A percentile compares a stretch with the other conserved stretches of the same genome.
Evolutionary conservation across 2,888 invertebrate species (phyloP).

Genomic region (Pammene aurita): DNA sequence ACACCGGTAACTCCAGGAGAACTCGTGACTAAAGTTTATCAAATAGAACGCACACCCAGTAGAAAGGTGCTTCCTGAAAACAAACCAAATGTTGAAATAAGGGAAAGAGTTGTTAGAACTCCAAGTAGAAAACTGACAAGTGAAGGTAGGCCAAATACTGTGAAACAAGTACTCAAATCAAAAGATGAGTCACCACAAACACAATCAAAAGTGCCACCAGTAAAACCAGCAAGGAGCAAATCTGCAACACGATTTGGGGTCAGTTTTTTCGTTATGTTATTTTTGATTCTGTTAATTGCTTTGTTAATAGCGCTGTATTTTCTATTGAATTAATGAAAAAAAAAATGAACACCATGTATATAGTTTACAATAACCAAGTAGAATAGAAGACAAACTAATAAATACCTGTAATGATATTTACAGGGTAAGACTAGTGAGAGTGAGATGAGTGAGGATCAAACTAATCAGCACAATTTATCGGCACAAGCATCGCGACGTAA

Average conservation of each 20-base stretch:
- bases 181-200: constrained; percentile 63
- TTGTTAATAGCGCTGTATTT: constrained; percentile 75
- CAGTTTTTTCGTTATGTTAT: constrained; percentile 74
- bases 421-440: constrained; percentile 84
- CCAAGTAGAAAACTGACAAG: constrained; percentile 69
- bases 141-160: constrained; percentile 63
- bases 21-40: constrained; percentile 75
- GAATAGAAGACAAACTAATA: constrained; percentile 65
- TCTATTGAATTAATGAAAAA: constrained; percentile 59
- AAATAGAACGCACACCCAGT: constrained; percentile 76
- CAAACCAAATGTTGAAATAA: constrained; percentile 71
- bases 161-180: constrained; percentile 57
- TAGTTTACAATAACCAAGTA: constrained; percentile 56
- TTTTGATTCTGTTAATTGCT: constrained; percentile 69
- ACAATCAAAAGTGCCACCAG: constrained; percentile 68
- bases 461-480: constrained; percentile 58
- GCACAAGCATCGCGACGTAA: constrained; percentile 64
- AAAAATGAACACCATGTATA: constrained; percentile 54
- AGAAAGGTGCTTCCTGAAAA: constrained; percentile 67
- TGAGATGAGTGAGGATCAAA: constrained; percentile 82
- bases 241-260: constrained; percentile 79
- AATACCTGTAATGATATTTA: constrained; percentile 72
- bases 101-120: constrained; percentile 75
- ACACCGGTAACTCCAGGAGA: constrained; percentile 60
- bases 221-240: constrained; percentile 80